These are phyloP conservation scores for Xanthorhoe designata DNA, from an alignment of 2,888 invertebrate genomes.

Conservation along the genomic window DNA sequence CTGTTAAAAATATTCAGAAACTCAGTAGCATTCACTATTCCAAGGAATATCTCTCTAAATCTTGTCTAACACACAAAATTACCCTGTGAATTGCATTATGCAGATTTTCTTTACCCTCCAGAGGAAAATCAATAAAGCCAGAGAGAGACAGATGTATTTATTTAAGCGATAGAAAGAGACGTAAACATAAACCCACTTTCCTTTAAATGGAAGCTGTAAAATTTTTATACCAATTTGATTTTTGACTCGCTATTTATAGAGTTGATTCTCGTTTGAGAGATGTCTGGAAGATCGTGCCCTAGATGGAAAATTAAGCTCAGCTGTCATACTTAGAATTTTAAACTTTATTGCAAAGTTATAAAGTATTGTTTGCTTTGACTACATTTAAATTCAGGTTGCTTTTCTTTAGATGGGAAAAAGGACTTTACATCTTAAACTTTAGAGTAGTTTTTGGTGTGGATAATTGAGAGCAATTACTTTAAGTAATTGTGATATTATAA, in stretches of 20 bases:
- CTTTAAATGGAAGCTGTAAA: constrained; percentile 31
- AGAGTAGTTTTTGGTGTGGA: constrained; percentile 22
- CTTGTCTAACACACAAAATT: constrained; percentile 34
- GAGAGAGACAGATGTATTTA: constrained; percentile 40
- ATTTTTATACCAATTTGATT: constrained; percentile 4
- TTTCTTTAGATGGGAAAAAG: constrained; percentile 9
- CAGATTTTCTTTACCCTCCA: constrained; percentile 42
- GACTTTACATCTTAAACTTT: neutral
- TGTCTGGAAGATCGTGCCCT: constrained; percentile 17
- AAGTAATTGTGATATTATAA: constrained; percentile 36
- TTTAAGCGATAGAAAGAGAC: constrained; percentile 30
- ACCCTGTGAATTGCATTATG: constrained; percentile 44
- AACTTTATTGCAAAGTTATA: neutral
- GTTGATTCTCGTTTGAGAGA: constrained; percentile 9
- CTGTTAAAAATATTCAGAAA: neutral
- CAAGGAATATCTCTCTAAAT: constrained; percentile 29
- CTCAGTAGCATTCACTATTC: neutral
- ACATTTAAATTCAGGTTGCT: constrained; percentile 10
- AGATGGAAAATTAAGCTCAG: constrained; percentile 19
- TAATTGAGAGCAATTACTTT: constrained; percentile 23
- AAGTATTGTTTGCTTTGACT: constrained; percentile 14
- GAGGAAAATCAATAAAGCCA: constrained; percentile 47
- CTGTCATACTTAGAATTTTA: neutral
- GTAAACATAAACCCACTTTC: constrained; percentile 15
- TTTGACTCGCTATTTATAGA: neutral